phyloP scores from a whole-genome alignment of 2,888 invertebrate genomes.

The Chymomyza fuscimana region DNA sequence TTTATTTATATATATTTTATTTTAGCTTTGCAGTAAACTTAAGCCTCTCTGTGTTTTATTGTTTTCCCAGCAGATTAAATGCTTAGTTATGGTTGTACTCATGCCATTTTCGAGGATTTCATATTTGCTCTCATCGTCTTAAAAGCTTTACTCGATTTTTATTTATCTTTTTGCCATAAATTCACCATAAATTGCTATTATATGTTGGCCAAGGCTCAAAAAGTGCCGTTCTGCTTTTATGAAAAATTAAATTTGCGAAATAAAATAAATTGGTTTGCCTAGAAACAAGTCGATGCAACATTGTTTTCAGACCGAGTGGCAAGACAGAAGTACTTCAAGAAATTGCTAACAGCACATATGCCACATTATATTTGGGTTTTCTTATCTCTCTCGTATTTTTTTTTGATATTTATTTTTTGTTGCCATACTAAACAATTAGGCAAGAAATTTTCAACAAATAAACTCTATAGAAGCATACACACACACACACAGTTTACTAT shows the following conservation, averaged over 20 bases:
- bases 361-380: not conserved
- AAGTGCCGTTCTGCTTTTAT: not conserved
- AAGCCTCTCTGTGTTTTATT: not conserved
- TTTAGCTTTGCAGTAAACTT: not conserved
- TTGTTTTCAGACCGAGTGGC: not conserved
- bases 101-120: not conserved
- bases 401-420: constrained; percentile 5
- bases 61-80: not conserved
- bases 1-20: not conserved
- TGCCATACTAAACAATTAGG: constrained; percentile 26
- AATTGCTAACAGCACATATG: not conserved
- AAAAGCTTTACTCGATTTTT: not conserved
- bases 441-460: constrained; percentile 13
- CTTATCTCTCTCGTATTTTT: not conserved
- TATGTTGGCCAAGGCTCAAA: not conserved
- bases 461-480: constrained; percentile 11
- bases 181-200: not conserved
- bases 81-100: not conserved
- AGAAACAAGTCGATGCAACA: not conserved
- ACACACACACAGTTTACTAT: not conserved
- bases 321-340: not conserved
- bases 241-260: not conserved
- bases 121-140: not conserved
- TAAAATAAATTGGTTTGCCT: not conserved
- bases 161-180: not conserved